Base-by-base conservation (phyloP, 1,140 invertebrate genomes). In the Eciton burchellii region DNA sequence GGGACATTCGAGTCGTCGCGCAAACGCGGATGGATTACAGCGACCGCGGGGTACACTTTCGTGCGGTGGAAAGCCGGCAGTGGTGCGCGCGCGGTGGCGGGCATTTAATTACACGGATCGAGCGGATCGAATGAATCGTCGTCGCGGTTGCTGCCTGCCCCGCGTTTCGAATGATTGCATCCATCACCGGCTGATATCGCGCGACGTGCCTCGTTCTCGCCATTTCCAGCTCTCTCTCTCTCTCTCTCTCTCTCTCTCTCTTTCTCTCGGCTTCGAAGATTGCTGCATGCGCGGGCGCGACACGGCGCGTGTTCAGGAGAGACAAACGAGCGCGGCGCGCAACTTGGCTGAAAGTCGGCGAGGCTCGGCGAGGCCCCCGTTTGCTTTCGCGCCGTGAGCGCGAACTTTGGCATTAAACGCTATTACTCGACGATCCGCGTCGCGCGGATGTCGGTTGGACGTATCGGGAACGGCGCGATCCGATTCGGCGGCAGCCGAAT, bases 71-170 rank as follows among this genome's bases (percentile, higher is more conserved):
- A 62, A 66, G 29, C 52, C 52, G 41, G 21, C 54, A 54, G 41
- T 41, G 29, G 70, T 35, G 3, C 35, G 52, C 56, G 83, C 77
- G n/a, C n/a, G n/a, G n/a, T n/a, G 68, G 54, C 66, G 21, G 57
- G 84, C 77, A 82, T 82, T 85, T 85, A 86, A 86, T 86, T 86
- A 82, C 77, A 63, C 79, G 49, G 43, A 85, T 82, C 77, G 76
- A 84, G 24, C 56, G 21, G 52, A 60, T 66, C 83, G 29, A 43
- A 60, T 57, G 29, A 74, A 81, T 62, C 82, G 52, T 47, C 63
- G 14, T 79, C 59, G 57, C 76, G 84, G 83, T 79, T 47, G 65
- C 60, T 66, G 66, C 49, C 12, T 43, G 57, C 49, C 57, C 35
- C 57, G 16, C 71, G 60, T 68, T 79, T 77, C 62, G 73, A 68